Evolutionary conservation across 2,888 invertebrate genomes (phyloP), one percentile per base, ranked within the genome.

Genomic region (Resseliella maxima): DNA sequence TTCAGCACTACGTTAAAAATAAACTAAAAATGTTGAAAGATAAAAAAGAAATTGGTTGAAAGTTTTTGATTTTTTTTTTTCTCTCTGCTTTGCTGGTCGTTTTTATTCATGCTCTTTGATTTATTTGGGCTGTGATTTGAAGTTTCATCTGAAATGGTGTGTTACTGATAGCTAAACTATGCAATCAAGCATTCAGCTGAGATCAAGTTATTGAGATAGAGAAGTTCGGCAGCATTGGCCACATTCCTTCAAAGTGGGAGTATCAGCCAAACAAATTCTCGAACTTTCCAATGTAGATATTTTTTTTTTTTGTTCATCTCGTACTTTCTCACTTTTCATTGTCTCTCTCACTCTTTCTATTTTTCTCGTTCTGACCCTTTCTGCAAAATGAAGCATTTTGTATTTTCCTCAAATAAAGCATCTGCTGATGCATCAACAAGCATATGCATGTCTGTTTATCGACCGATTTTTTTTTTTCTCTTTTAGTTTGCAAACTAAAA

Each of bases 51-150:
- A 72, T 12, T 72, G 31, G 12, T 50, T 35, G 21, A 35, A 72
- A 72, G 72, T 72, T 72, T 72, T 35, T 35, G 72, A 3, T 59
- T 5, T 15, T 50, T 21, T 59, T 27, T 59, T 27, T 59, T 41
- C 41, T 41, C 41, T 41, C 41, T 18, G 15, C 18, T 18, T 50
- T 18, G 8, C 18, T 50, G 15, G 46, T 15, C 18, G n/a, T 27
- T 72, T 59, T 27, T 15, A 31, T 72, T 15, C 72, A 15, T 72
- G 72, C 31, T 72, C 72, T 27, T 72, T 72, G 72, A 72, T 72
- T 72, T 72, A 72, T 72, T 72, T 72, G 35, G 72, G 31, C 72
- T 72, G 72, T 72, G 72, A 72, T 72, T 72, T 72, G 72, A 72
- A 72, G 72, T 72, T 72, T 72, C 72, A 72, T 0, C 72, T 72